Evolutionary conservation across 2,797 vertebrate genomes (phyloP), one percentile per base, ranked within the genome.

Genomic region (Acrossocheilus fasciatus): DNA sequence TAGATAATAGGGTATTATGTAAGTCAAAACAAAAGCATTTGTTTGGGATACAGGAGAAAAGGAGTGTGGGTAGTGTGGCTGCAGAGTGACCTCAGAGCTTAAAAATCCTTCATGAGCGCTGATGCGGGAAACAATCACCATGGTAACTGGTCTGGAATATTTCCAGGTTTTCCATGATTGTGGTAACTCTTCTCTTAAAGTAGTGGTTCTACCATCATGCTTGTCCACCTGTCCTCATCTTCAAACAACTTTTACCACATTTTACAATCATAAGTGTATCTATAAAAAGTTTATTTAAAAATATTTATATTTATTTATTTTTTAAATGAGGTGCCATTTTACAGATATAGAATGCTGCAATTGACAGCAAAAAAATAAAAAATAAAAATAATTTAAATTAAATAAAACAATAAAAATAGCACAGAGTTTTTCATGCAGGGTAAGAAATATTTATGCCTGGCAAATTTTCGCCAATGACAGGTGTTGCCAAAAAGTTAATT

Each of bases 1-100:
- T 68, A 41, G 45, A 77, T 84, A 76, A 76, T 64, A 64, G n/a
- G 75, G 57, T 66, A 80, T 80, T 50, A 47, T n/a, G 41, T 4
- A 36, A 76, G 45, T 84, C 82, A 66, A 84, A 76, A 84, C 43
- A 75, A 64, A 75, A 47, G 54, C 26, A n/a, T 66, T n/a, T 77
- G 73, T 68, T 73, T 83, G 69, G 81, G 59, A 66, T 52, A 75
- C 12, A 75, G 30, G 15, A 66, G 20, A 64, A 84, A 68, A 59
- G 26, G 8, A 64, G 43, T 75, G 57, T 66, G 57, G 54, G 72
- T 26, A 52, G 57, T 50, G 70, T 36, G 82, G 59, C 64, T 76
- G 45, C 26, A 76, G 8, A 10, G 18, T 74, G 70, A 66, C 72
- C 82, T 77, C 82, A 76, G 57, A 68, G 73, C 30, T 76, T 30